phyloP scores from a whole-genome alignment of 1,140 invertebrate species.

The Magallana angulata region DNA sequence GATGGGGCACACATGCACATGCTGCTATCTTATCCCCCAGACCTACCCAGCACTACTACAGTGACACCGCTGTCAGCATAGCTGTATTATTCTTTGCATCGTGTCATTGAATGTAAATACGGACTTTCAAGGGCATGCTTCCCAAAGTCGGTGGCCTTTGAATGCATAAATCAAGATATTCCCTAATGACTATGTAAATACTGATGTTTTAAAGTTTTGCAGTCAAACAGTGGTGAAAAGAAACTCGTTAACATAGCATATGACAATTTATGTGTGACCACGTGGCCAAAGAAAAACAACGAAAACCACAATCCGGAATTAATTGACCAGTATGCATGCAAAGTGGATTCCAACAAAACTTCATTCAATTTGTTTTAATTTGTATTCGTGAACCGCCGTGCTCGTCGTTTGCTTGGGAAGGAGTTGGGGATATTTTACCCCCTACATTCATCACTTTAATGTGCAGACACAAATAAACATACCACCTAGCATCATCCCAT shows the following conservation, averaged over 20 bases:
- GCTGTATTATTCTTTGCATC: background rate
- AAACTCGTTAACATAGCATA: background rate
- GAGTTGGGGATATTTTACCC: background rate
- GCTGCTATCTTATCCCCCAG: background rate
- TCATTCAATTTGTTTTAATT: background rate
- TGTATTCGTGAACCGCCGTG: background rate
- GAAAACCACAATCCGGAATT: background rate
- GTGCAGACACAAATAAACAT: conserved; percentile 31
- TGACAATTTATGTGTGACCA: background rate
- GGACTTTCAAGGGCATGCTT: conserved; percentile 29
- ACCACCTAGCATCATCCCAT: conserved; percentile 24
- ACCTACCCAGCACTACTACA: no score
- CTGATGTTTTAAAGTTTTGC: background rate
- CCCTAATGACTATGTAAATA: conserved; percentile 32
- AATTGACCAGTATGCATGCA: background rate
- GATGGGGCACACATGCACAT: background rate
- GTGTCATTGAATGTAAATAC: conserved; percentile 17
- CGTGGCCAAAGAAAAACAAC: background rate
- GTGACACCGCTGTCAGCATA: background rate
- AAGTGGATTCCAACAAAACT: no score
- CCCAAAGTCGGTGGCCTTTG: conserved; percentile 8
- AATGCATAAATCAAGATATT: conserved; percentile 23
- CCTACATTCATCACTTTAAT: conserved; percentile 4
- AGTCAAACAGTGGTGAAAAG: background rate
- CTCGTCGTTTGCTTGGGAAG: background rate